Base-by-base conservation (phyloP, 2,113 vertebrate genomes). In the Chloropsis cyanopogon region DNA sequence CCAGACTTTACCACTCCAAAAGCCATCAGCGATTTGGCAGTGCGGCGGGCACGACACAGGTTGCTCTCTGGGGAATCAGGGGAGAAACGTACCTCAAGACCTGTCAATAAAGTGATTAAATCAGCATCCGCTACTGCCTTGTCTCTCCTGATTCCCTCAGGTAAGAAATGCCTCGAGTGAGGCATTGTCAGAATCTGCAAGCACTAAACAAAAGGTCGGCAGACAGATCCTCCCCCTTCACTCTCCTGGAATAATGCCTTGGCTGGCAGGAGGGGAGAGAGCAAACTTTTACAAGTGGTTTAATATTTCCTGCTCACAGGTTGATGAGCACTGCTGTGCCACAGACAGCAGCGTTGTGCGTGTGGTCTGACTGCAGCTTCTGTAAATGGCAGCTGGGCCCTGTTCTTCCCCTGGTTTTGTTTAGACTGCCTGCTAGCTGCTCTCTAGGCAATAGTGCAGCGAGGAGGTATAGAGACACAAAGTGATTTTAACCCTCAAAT, bases 51-150 rank as follows among this genome's bases (percentile, higher is more conserved):
- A 79, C 99, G 99, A 37, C 99, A 99, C 90, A 98, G 99, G 71
- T 98, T 99, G 82, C 98, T 99, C 72, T 99, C 99, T 5, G 99
- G 99, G 59, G 99, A 99, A 83, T 97, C 98, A 9, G 83, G 97
- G 21, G 99, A 99, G 95, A 99, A 99, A 96, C 99, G 98, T 54
- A 75, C 98, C 14, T 96, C 99, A 44, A 98, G 98, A 68, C 98
- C 99, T 35, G 97, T 99, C 96, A 99, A 98, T 98, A 99, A 99
- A 98, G 99, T 99, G 97, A 99, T 99, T 98, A 99, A 99, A 98
- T 99, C 99, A 2, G 99, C 99, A 65, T 99, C 99, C 0, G 99
- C 99, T 82, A 99, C 99, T 52, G 98, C 99, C 33, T 98, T 99
- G 92, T 99, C 99, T 4, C 99, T 99, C 82, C 98, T 99, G 98